Percentiles rank a stretch among this genome's conserved stretches.
Conservation (phyloP, 2,888 invertebrate genomes). For the Selenia dentaria region DNA sequence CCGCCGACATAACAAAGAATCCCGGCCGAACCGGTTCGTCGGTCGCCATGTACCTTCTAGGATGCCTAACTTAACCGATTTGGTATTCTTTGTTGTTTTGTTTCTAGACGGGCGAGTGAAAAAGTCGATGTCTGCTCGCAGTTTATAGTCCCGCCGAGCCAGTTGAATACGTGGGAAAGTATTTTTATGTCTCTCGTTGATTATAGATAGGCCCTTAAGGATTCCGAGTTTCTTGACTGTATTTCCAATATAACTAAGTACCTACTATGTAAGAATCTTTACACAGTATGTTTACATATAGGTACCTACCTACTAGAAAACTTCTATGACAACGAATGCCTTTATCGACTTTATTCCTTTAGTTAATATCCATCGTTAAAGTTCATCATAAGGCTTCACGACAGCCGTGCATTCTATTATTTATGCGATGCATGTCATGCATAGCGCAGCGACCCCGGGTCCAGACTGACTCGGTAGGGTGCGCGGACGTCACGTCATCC, state of each 20-base stretch:
- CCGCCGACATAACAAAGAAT: slow-evolving; percentile 70
- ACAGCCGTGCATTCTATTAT: slow-evolving; percentile 20
- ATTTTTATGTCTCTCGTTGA: slow-evolving; percentile 31
- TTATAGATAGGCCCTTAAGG: slow-evolving; percentile 10
- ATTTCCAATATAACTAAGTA: background rate
- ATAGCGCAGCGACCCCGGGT: slow-evolving; percentile 3
- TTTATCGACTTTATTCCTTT: too few species aligned
- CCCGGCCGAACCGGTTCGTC: slow-evolving; percentile 70
- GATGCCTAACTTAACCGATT: slow-evolving; percentile 72
- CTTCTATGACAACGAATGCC: too few species aligned
- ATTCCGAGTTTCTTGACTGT: background rate
- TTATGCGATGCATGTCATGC: slow-evolving; percentile 4
- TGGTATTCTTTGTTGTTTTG: slow-evolving; percentile 68
- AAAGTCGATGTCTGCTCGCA: slow-evolving; percentile 45
- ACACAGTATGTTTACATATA: too few species aligned
- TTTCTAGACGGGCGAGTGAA: slow-evolving; percentile 59
- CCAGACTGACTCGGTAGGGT: slow-evolving; percentile 12
- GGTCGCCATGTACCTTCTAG: slow-evolving; percentile 64
- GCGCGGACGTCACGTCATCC: slow-evolving; percentile 26
- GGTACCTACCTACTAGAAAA: too few species aligned
- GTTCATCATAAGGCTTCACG: too few species aligned
- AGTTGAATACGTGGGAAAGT: slow-evolving; percentile 46
- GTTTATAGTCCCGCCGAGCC: slow-evolving; percentile 42
- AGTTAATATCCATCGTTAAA: too few species aligned
- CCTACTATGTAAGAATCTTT: too few species aligned